phyloP scores from a whole-genome alignment of 2,888 invertebrate species.

The Rhabditoides inermis region DNA sequence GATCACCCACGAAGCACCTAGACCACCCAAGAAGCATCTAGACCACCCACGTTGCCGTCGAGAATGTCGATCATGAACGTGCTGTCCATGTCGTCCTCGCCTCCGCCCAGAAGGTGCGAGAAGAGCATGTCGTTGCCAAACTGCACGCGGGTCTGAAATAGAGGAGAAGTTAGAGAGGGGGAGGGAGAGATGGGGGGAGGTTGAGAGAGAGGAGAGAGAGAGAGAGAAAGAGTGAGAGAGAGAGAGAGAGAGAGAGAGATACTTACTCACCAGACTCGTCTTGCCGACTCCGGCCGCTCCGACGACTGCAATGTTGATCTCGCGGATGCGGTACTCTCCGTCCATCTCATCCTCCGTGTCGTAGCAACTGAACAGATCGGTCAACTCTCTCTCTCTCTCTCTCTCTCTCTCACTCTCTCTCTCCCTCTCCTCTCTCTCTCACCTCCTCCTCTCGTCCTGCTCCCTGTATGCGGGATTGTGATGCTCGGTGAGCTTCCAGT shows the following conservation, averaged over 20 bases:
- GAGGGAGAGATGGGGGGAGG: too few relatives aligned
- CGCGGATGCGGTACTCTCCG: slow-evolving; percentile 12
- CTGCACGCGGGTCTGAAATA: slow-evolving; percentile 16
- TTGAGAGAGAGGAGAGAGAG: too few relatives aligned
- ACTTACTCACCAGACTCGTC: slow-evolving; percentile 18
- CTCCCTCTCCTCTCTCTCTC: background rate
- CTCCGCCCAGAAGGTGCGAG: slow-evolving; percentile 13
- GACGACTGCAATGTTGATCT: slow-evolving; percentile 26
- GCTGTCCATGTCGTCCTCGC: slow-evolving; percentile 11
- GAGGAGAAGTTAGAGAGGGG: too few relatives aligned
- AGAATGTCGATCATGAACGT: slow-evolving; percentile 20
- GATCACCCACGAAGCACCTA: background rate
- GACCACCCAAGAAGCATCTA: background rate
- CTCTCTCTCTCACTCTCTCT: background rate
- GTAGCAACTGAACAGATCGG: background rate
- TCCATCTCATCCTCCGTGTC: background rate
- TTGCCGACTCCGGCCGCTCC: slow-evolving; percentile 28
- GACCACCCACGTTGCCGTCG: slow-evolving; percentile 12
- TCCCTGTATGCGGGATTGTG: slow-evolving; percentile 1
- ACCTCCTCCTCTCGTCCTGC: too few relatives aligned
- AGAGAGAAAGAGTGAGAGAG: too few relatives aligned
- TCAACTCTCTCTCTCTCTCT: background rate
- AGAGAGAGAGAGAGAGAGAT: too few relatives aligned
- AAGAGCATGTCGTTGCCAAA: slow-evolving; percentile 24
- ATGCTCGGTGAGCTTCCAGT: slow-evolving; percentile 12